Conservation (phyloP, 2,888 invertebrate genomes). For the Oscheius sp. region DNA sequence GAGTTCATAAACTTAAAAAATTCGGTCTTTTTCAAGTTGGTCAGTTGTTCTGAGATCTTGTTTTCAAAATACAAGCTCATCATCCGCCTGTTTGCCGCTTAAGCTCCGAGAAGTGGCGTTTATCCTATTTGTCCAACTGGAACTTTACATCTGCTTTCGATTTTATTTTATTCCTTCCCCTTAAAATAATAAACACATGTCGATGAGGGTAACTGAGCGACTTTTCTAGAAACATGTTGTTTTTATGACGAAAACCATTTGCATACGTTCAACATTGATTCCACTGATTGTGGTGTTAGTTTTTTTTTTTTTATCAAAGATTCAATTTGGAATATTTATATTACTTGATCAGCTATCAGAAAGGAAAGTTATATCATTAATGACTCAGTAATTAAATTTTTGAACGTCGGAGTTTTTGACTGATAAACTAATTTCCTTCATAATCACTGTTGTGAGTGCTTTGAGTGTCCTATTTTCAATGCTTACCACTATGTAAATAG, state of each 20-base stretch:
- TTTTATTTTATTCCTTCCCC: no score
- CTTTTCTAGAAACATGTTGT: constrained; percentile 3
- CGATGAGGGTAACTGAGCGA: neutral
- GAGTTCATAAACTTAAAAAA: neutral
- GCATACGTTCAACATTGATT: constrained; percentile 20
- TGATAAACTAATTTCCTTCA: neutral
- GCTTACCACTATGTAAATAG: constrained; percentile 26
- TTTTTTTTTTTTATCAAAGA: no score
- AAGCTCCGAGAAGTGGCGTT: neutral
- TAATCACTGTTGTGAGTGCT: constrained; percentile 13
- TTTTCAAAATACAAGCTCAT: constrained; percentile 22
- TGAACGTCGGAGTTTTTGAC: no score
- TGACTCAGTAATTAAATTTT: no score
- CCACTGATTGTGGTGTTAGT: constrained; percentile 1
- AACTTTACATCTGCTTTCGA: no score
- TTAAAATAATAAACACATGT: neutral
- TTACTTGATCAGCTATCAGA: no score
- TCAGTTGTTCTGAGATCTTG: constrained; percentile 15
- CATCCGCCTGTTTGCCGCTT: constrained; percentile 13
- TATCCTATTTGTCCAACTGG: no score
- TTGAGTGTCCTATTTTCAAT: constrained; percentile 27
- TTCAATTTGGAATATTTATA: no score
- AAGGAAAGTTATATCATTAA: no score
- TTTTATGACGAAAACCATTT: constrained; percentile 18
- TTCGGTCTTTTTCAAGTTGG: neutral